Conservation (phyloP, 2,888 invertebrate genomes). For the Athalia rosae region DNA sequence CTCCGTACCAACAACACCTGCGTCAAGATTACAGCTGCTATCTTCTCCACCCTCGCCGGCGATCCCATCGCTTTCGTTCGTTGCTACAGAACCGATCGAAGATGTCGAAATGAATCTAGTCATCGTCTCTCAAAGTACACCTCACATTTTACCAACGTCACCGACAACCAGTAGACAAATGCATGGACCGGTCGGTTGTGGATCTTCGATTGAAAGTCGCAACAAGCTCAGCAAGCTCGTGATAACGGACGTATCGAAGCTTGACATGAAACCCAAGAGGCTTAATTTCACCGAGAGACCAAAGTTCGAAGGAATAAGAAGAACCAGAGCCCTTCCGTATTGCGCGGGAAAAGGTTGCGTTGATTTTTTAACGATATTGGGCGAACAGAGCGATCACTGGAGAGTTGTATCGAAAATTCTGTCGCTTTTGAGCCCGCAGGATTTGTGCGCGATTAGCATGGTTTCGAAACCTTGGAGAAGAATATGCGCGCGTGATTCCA, state of each 20-base stretch:
- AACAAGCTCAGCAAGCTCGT: constrained; percentile 58
- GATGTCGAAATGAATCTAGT: constrained; percentile 65
- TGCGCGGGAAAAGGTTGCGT: constrained; percentile 63
- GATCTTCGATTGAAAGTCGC: constrained; percentile 52
- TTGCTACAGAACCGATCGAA: constrained; percentile 58
- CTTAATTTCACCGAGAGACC: constrained; percentile 64
- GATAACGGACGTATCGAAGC: constrained; percentile 56
- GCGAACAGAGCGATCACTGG: constrained; percentile 68
- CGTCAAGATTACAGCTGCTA: constrained; percentile 55
- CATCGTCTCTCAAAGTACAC: constrained; percentile 61
- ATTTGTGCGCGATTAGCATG: constrained; percentile 69
- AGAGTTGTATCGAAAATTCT: constrained; percentile 69
- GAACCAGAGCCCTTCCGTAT: constrained; percentile 58
- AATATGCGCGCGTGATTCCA: constrained; percentile 63
- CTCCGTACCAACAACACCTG: constrained; percentile 59
- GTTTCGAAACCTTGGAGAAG: constrained; percentile 71
- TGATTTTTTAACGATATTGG: constrained; percentile 68
- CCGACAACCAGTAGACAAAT: constrained; percentile 55
- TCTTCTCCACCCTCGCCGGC: constrained; percentile 62
- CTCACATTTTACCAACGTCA: constrained; percentile 54
- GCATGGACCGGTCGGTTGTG: neutral
- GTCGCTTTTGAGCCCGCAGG: constrained; percentile 65
- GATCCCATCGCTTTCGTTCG: constrained; percentile 60
- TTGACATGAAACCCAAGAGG: constrained; percentile 63
- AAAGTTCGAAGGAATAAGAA: constrained; percentile 52